phyloP scores from a whole-genome alignment of 2,113 vertebrate species.

The Psittacula cyanocephala region DNA sequence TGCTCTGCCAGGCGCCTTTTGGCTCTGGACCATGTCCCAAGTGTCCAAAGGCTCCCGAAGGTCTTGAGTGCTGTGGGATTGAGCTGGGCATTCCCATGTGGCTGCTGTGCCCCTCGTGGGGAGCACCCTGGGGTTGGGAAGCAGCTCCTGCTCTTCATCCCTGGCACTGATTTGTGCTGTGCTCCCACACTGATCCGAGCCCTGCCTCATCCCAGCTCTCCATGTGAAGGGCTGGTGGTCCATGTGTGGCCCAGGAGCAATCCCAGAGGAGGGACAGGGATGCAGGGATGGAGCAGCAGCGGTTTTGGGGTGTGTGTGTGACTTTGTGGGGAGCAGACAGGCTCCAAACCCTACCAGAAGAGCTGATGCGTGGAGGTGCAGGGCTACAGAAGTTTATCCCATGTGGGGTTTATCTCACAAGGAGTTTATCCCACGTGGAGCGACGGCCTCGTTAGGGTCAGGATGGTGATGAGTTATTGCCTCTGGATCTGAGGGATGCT shows the following conservation, averaged over 20 bases:
- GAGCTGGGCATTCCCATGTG: rapidly evolving
- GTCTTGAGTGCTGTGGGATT: rapidly evolving
- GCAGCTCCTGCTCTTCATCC: not conserved
- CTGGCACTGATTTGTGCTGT: rapidly evolving
- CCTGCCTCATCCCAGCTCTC: not conserved
- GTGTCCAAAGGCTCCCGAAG: rapidly evolving
- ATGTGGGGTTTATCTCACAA: not conserved
- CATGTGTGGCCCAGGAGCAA: not conserved
- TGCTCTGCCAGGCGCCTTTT: not conserved
- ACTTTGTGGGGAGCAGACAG: not conserved
- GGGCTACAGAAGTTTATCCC: not conserved
- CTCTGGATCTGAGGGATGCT: not conserved
- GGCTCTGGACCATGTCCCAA: not conserved
- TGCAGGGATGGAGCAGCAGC: not conserved
- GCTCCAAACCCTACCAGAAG: not conserved
- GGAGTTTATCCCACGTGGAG: not conserved
- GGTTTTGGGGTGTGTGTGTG: not conserved
- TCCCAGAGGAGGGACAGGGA: rapidly evolving
- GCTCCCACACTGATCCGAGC: rapidly evolving
- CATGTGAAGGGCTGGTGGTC: rapidly evolving
- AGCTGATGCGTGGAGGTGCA: not conserved
- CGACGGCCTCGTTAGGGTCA: rapidly evolving
- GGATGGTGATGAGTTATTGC: rapidly evolving
- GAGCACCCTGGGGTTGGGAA: rapidly evolving
- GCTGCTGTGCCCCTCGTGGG: rapidly evolving